phyloP scores from a whole-genome alignment of 1,140 invertebrate species.

The Drosophila lacertosa region DNA sequence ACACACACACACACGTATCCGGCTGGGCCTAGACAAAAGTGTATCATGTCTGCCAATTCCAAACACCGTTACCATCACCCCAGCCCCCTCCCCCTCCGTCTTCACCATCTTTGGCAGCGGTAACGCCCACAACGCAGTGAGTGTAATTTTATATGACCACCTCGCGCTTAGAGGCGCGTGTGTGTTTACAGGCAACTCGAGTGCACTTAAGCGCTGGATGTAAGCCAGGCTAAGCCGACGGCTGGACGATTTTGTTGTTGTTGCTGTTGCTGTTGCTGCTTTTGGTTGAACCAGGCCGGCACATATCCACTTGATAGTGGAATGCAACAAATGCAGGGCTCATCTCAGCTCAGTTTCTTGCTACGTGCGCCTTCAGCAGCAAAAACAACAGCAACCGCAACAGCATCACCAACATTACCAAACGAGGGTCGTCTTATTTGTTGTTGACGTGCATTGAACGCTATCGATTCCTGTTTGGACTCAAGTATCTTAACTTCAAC shows the following conservation, averaged over 20 bases:
- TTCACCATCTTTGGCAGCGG: no score
- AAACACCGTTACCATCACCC: neutral
- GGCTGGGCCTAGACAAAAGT: conserved; percentile 66
- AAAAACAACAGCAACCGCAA: conserved; percentile 2
- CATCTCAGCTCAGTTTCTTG: conserved; percentile 13
- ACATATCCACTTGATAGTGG: conserved; percentile 26
- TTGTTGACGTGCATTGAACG: neutral
- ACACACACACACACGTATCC: conserved; percentile 20
- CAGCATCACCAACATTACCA: conserved; percentile 13
- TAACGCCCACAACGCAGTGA: conserved; percentile 24
- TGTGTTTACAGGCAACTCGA: conserved; percentile 77
- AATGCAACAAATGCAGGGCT: conserved; percentile 46
- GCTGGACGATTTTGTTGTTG: conserved; percentile 25
- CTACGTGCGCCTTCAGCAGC: conserved; percentile 46
- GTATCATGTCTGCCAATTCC: conserved; percentile 63
- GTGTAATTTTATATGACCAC: conserved; percentile 42
- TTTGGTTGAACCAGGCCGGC: conserved; percentile 6
- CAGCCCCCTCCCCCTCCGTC: neutral
- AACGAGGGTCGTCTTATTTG: conserved; percentile 6
- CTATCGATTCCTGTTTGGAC: neutral
- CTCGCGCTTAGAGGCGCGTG: conserved; percentile 49
- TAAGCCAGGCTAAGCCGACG: conserved; percentile 57
- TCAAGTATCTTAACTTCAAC: no score
- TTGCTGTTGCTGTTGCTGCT: conserved; percentile 4
- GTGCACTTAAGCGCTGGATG: conserved; percentile 73